Conservation (phyloP, 2,797 vertebrate species). For the Manis pentadactyla region DNA sequence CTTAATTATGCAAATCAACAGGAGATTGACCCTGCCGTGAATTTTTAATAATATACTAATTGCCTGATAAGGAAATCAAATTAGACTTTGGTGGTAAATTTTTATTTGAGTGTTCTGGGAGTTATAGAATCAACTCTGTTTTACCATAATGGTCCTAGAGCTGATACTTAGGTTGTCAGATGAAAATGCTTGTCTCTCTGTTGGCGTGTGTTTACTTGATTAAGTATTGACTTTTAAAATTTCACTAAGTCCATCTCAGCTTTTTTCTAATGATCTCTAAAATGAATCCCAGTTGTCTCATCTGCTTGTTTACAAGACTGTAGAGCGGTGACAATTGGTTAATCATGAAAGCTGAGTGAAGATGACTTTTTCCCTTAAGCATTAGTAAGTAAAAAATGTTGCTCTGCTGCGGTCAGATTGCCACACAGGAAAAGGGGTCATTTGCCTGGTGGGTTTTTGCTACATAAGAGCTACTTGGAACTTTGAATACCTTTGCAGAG, state of each 20-base stretch:
- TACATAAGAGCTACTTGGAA: constrained; percentile 59
- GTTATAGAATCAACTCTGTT: constrained; percentile 73
- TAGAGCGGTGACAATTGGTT: constrained; percentile 60
- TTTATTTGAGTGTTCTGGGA: constrained; percentile 76
- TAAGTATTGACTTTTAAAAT: constrained; percentile 72
- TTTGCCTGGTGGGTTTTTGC: constrained; percentile 59
- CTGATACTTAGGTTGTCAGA: constrained; percentile 60
- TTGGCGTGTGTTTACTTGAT: constrained; percentile 30
- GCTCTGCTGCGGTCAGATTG: neutral
- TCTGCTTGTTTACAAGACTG: constrained; percentile 65
- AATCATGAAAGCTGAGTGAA: neutral
- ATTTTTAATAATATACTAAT: constrained; percentile 86
- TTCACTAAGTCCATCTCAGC: constrained; percentile 63
- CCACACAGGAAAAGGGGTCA: constrained; percentile 32
- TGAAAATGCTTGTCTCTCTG: constrained; percentile 57
- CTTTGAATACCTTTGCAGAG: constrained; percentile 53
- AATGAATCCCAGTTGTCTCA: constrained; percentile 61
- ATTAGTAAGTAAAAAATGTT: constrained; percentile 16
- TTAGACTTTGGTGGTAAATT: constrained; percentile 78
- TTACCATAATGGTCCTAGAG: constrained; percentile 39
- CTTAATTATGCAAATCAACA: constrained; percentile 84
- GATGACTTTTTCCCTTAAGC: constrained; percentile 29
- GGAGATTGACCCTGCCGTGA: constrained; percentile 77
- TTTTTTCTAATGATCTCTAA: constrained; percentile 74
- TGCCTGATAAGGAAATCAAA: constrained; percentile 84